Base-by-base conservation (phyloP, 2,113 vertebrate genomes). In the Scomber scombrus region DNA sequence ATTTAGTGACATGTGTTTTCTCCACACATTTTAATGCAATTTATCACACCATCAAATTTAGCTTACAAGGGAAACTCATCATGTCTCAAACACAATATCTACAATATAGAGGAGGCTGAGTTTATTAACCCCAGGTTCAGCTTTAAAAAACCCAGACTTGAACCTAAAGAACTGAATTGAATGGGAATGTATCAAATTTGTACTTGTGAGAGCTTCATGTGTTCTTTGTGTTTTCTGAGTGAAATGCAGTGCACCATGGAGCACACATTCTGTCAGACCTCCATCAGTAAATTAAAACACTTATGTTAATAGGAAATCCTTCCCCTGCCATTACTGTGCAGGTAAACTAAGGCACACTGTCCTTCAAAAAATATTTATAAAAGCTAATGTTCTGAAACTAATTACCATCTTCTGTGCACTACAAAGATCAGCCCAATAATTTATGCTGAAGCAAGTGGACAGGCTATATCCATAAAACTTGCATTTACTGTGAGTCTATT, bases 341-440 rank as follows among this genome's bases (percentile, higher is more conserved):
- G 52, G 40, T 57, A 49, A 62, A 78, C 18, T 21, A 43, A 12
- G 62, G 21, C 12, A 19, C 19, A 45, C 51, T 52, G 61, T 43
- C 43, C 19, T 49, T 49, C 34, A 68, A 26, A 52, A 26, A n/a
- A n/a, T 1, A 40, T 61, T 26, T n/a, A 40, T 26, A 40, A 16
- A 63, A 69, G 40, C 57, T 70, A 52, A 80, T 46, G 69, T 52
- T 60, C 46, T 65, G 71, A 13, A 34, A 34, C 56, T 55, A 61
- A 55, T 74, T 62, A 47, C 45, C 29, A 14, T 34, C 11, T 50
- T 23, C 9, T 50, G 50, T 64, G 15, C 26, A 1, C 23, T 18
- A 18, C 26, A 54, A 18, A 55, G 18, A 61, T 56, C 9, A 34
- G 50, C 50, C 40, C 6, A 14, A 16, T 46, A 19, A 54, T 31